Percentiles rank a stretch among this genome's conserved stretches.
Evolutionary conservation across 2,797 vertebrate species (phyloP).

Genomic region (Tolypeutes matacus): DNA sequence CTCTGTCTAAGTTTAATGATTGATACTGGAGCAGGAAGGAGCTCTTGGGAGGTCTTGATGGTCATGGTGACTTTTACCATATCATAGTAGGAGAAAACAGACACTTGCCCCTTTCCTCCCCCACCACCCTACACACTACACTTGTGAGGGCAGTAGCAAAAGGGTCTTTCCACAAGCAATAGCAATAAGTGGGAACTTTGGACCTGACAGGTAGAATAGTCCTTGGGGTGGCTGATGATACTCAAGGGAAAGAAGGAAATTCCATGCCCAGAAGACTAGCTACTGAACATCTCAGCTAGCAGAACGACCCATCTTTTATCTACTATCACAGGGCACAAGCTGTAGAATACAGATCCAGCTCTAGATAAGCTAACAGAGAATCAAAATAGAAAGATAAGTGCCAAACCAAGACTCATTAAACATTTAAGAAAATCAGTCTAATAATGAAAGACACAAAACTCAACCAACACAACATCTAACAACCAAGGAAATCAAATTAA

Average conservation of each 20-base stretch:
- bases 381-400: background rate
- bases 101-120: background rate
- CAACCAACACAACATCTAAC: background rate
- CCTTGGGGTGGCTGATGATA: background rate
- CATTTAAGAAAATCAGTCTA: background rate
- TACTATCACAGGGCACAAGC: background rate
- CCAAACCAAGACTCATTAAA: background rate
- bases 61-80: constrained; percentile 12
- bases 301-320: background rate
- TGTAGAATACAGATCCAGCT: background rate
- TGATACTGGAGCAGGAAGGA: background rate
- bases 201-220: background rate
- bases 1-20: background rate
- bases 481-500: background rate
- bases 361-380: background rate
- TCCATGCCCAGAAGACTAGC: background rate
- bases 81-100: background rate
- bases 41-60: background rate
- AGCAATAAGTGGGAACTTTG: background rate
- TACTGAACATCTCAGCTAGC: background rate
- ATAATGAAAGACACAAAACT: background rate
- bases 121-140: background rate
- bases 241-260: background rate
- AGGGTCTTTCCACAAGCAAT: background rate
- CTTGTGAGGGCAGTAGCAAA: background rate